phyloP scores from a whole-genome alignment of 2,888 invertebrate species.

The Strigamia transsilvanica region DNA sequence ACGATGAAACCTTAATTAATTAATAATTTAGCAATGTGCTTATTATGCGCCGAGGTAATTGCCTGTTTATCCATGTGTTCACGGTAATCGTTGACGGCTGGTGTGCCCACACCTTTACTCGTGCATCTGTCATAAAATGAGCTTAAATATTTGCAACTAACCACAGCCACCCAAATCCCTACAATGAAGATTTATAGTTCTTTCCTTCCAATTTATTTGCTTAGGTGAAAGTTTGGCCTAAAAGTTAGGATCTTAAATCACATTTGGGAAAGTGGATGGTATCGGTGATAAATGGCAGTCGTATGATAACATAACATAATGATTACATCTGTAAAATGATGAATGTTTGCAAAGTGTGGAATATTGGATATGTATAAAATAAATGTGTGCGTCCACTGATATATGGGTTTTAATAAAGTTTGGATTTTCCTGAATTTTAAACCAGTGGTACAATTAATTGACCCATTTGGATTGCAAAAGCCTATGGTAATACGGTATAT shows the following conservation, averaged over 20 bases:
- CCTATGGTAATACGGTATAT: too few relatives aligned
- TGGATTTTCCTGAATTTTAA: neutral
- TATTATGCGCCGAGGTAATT: constrained; percentile 34
- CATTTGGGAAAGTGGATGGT: constrained; percentile 12
- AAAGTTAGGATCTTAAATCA: constrained; percentile 37
- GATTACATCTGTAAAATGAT: constrained; percentile 20
- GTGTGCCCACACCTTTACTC: constrained; percentile 38
- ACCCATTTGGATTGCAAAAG: neutral
- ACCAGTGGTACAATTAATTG: neutral
- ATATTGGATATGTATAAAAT: neutral
- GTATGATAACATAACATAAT: neutral
- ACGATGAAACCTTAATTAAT: constrained; percentile 38
- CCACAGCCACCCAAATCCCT: constrained; percentile 23
- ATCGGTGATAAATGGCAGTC: neutral
- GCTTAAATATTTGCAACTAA: constrained; percentile 38
- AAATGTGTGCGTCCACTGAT: neutral
- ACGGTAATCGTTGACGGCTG: constrained; percentile 38
- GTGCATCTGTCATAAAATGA: constrained; percentile 34
- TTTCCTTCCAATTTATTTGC: constrained; percentile 38
- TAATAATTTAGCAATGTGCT: constrained; percentile 31
- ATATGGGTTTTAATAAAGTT: neutral
- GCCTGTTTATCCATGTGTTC: constrained; percentile 38
- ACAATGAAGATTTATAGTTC: constrained; percentile 22
- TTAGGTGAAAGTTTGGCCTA: constrained; percentile 28
- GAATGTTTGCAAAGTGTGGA: neutral